A percentile compares a stretch with the other conserved stretches of the same genome.
Conservation (phyloP, 2,888 invertebrate genomes). For the Zaprionus obscuricornis region DNA sequence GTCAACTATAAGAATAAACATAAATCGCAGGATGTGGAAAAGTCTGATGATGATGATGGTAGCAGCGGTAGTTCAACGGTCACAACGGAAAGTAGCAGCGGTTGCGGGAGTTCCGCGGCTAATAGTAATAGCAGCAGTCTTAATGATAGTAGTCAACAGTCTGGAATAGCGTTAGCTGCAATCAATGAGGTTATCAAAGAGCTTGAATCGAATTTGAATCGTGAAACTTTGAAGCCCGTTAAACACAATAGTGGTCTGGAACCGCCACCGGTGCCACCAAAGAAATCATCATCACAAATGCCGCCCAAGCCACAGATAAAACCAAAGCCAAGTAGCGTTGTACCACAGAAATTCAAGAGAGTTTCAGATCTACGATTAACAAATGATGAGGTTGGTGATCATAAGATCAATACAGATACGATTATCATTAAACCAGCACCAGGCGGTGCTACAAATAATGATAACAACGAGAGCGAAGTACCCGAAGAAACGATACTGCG, state of each 20-base stretch:
- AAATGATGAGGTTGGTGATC: conserved; percentile 53
- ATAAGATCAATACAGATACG: conserved; percentile 80
- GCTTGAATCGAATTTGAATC: conserved; percentile 73
- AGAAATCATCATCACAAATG: conserved; percentile 82
- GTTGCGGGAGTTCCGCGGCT: conserved; percentile 71
- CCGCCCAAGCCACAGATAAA: conserved; percentile 85
- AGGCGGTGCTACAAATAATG: conserved; percentile 55
- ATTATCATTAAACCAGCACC: conserved; percentile 81
- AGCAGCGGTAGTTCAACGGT: conserved; percentile 69
- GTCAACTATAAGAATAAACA: conserved; percentile 89
- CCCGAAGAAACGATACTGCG: conserved; percentile 82
- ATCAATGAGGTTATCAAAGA: conserved; percentile 80
- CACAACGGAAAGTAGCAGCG: conserved; percentile 69
- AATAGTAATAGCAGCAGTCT: conserved; percentile 80
- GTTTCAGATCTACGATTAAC: conserved; percentile 82
- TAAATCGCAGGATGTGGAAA: conserved; percentile 85
- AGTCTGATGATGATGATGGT: conserved; percentile 84
- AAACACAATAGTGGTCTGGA: conserved; percentile 26
- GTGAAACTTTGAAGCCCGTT: conserved; percentile 75
- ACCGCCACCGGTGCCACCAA: conserved; percentile 83
- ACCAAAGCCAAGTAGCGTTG: conserved; percentile 84
- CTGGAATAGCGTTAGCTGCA: conserved; percentile 63
- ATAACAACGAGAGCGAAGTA: conserved; percentile 82
- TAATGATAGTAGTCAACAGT: conserved; percentile 78
- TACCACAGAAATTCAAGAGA: conserved; percentile 82